phyloP scores from a whole-genome alignment of 2,888 invertebrate genomes.

The Aricia artaxerxes region DNA sequence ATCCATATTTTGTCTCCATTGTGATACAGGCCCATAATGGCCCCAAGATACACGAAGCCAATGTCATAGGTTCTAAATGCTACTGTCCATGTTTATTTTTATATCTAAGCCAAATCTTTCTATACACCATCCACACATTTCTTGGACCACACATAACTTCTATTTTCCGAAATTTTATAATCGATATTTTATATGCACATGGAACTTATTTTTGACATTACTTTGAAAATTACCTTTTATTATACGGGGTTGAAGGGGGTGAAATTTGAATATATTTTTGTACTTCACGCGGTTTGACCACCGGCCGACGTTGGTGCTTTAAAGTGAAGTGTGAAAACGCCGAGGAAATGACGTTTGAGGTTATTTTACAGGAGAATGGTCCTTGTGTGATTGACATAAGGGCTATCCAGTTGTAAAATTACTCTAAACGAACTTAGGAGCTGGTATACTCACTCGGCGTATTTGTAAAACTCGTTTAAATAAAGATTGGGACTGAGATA shows the following conservation, averaged over 20 bases:
- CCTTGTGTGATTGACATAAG: neutral
- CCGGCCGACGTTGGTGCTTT: conserved; percentile 75
- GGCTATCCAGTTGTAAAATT: neutral
- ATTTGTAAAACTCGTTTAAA: neutral
- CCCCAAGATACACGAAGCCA: neutral
- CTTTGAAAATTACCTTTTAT: conserved; percentile 12
- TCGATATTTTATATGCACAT: conserved; percentile 6
- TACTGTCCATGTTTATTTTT: conserved; percentile 41
- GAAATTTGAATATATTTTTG: conserved; percentile 52
- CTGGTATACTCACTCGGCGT: conserved; percentile 10
- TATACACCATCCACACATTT: conserved; percentile 38
- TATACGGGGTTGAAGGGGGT: conserved; percentile 18
- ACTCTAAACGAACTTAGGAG: neutral
- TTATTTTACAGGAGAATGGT: neutral
- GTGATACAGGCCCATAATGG: too few species aligned
- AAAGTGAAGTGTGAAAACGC: conserved; percentile 45
- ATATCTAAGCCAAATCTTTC: conserved; percentile 41
- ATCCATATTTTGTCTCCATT: too few species aligned
- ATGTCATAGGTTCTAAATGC: conserved; percentile 30
- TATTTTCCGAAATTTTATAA: conserved; percentile 38
- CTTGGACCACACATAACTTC: conserved; percentile 40
- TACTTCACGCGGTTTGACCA: conserved; percentile 63
- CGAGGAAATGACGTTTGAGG: neutral
- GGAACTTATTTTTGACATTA: conserved; percentile 5
- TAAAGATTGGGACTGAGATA: neutral